These are phyloP conservation scores for Grammomys dolichurus DNA, from an alignment of 2,113 vertebrate species.

Conservation along the genomic window DNA sequence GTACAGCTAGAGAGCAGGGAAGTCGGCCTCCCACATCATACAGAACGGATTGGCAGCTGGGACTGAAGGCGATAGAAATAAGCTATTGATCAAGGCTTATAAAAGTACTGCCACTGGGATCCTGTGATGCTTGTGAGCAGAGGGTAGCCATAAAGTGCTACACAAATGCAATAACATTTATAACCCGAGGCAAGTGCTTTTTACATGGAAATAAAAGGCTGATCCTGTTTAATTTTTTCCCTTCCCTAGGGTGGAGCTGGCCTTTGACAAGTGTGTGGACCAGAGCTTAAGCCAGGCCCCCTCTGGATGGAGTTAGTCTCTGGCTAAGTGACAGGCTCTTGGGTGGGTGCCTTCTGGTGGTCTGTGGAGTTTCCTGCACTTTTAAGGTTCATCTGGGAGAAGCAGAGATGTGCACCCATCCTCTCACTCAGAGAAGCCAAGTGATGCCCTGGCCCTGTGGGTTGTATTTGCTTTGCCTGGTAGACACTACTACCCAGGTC, in stretches of 20 bases:
- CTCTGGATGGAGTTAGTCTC: not conserved
- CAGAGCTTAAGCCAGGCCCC: not conserved
- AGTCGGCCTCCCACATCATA: conserved; percentile 65
- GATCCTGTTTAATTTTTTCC: conserved; percentile 75
- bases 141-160: conserved; percentile 78
- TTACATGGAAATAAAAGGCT: conserved; percentile 81
- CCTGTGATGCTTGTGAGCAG: conserved; percentile 71
- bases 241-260: conserved; percentile 48
- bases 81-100: conserved; percentile 85
- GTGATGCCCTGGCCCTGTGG: not conserved
- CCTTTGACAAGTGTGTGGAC: conserved; percentile 38
- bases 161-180: conserved; percentile 82
- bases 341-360: not conserved
- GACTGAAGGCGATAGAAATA: conserved; percentile 82
- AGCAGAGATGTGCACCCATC: not conserved
- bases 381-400: not conserved
- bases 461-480: conserved; percentile 40
- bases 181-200: conserved; percentile 81
- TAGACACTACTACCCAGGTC: not conserved
- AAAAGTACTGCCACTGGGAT: conserved; percentile 79
- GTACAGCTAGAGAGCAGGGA: conserved; percentile 19
- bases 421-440: not conserved
- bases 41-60: conserved; percentile 77
- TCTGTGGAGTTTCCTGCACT: not conserved
- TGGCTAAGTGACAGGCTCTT: not conserved